phyloP scores from a whole-genome alignment of 1,140 invertebrate genomes.

The Tetramorium simillimum region DNA sequence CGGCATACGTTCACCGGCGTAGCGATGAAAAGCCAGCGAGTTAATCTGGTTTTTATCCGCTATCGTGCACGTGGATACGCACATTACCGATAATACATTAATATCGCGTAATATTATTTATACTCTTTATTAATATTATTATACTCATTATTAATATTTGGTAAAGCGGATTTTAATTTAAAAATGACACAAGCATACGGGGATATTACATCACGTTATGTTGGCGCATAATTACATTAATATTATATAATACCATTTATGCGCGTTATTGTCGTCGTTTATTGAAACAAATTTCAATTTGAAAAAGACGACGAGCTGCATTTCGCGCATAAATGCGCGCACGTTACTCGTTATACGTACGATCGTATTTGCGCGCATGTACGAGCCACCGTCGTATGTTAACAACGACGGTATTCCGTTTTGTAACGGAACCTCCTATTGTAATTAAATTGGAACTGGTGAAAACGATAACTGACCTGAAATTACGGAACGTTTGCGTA shows the following conservation, averaged over 20 bases:
- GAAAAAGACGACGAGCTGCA: slow-evolving; percentile 1
- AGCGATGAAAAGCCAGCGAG: slow-evolving; percentile 55
- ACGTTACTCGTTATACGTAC: neutral
- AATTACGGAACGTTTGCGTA: slow-evolving; percentile 79
- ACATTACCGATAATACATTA: slow-evolving; percentile 47
- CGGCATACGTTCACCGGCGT: slow-evolving; percentile 37
- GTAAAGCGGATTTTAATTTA: slow-evolving; percentile 41
- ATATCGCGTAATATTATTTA: slow-evolving; percentile 49
- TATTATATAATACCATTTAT: neutral
- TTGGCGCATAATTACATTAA: slow-evolving; percentile 7
- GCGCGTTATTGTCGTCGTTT: neutral
- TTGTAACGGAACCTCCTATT: slow-evolving; percentile 53
- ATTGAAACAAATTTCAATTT: slow-evolving; percentile 17
- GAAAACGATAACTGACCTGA: slow-evolving; percentile 82
- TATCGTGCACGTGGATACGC: slow-evolving; percentile 46
- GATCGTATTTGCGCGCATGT: neutral
- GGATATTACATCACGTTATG: neutral
- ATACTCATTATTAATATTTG: slow-evolving; percentile 51
- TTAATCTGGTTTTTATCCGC: slow-evolving; percentile 57
- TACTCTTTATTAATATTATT: slow-evolving; percentile 51
- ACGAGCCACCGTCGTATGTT: slow-evolving; percentile 2
- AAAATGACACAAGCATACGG: slow-evolving; percentile 2
- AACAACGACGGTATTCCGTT: slow-evolving; percentile 45
- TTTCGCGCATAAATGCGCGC: neutral
- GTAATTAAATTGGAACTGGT: slow-evolving; percentile 75